Evolutionary conservation across 2,113 vertebrate species (phyloP).

Genomic region (Ctenomys sociabilis): DNA sequence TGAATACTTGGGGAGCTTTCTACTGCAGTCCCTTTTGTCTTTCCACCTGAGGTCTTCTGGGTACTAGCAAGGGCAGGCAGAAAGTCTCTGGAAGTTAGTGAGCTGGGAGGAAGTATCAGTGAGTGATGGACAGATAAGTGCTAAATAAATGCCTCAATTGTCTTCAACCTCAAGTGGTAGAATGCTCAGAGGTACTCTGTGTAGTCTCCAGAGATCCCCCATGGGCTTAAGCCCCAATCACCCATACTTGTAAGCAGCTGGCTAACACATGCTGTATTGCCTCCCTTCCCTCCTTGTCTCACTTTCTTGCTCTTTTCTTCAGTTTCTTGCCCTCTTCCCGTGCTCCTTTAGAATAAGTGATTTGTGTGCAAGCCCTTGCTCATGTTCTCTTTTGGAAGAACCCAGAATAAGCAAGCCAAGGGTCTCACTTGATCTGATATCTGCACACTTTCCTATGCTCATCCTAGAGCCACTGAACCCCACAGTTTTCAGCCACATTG

Average conservation of each 20-base stretch:
- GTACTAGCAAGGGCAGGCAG: neutral
- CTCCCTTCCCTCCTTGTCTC: neutral
- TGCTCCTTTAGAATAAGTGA: neutral
- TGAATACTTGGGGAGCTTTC: neutral
- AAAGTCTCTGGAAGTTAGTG: neutral
- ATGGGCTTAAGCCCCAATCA: neutral
- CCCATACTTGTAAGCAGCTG: neutral
- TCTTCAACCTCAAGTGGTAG: neutral
- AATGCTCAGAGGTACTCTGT: neutral
- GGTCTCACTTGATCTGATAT: neutral
- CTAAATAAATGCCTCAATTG: neutral
- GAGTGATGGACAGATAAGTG: neutral
- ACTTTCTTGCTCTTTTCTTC: neutral
- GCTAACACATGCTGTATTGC: accelerated
- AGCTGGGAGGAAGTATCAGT: neutral
- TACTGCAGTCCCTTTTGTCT: neutral
- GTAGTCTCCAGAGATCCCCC: no score
- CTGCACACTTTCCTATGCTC: neutral
- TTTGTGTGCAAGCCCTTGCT: neutral
- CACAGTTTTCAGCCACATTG: neutral
- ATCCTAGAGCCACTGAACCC: neutral
- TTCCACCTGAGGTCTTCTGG: neutral
- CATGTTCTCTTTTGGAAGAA: neutral
- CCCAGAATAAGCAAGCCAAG: neutral
- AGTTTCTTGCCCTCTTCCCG: neutral